Evolutionary conservation across 2,797 vertebrate genomes (phyloP), one percentile per base, ranked within the genome.

Genomic region (Miichthys miiuy): DNA sequence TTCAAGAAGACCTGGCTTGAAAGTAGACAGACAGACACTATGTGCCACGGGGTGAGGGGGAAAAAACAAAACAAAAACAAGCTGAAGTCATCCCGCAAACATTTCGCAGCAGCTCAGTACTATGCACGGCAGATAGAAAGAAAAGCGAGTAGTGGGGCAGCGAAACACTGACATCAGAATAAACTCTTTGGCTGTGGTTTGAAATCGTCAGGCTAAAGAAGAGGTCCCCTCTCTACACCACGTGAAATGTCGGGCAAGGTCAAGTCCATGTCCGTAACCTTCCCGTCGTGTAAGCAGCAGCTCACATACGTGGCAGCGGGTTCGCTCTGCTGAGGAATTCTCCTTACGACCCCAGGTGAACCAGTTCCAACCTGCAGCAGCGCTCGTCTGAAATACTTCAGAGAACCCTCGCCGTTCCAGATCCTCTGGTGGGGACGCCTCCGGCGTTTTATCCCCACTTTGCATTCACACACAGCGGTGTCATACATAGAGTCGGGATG

Each of bases 311-410:
- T 87, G 83, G 88, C 89, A 89, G 81, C 63, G 78, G 82, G 82
- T 82, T 86, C 71, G 47, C 79, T 84, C 85, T 68, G 25, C 79
- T 75, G 48, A 86, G 90, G 89, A 94, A 93, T 94, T 90, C 85
- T 82, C 72, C 86, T 60, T 68, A 82, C 56, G 77, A 88, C 88
- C 87, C 79, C 83, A 68, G 72, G 87, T 83, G 80, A 93, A 93
- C 93, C 90, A 93, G 94, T 94, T 92, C 61, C 81, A 93, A 95
- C 93, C 93, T 94, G 94, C 87, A 90, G 78, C 67, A 16, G 83
- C 16, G 67, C 90, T 89, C 67, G 25, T 77, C 66, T 67, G 51
- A 89, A 88, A 89, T 76, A 81, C 72, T 90, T 91, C 54, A 62
- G 70, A 78, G 56, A 60, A 68, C 60, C 81, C 50, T 48, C 20